Base-by-base conservation (phyloP, 2,888 invertebrate genomes). In the Nezara viridula region DNA sequence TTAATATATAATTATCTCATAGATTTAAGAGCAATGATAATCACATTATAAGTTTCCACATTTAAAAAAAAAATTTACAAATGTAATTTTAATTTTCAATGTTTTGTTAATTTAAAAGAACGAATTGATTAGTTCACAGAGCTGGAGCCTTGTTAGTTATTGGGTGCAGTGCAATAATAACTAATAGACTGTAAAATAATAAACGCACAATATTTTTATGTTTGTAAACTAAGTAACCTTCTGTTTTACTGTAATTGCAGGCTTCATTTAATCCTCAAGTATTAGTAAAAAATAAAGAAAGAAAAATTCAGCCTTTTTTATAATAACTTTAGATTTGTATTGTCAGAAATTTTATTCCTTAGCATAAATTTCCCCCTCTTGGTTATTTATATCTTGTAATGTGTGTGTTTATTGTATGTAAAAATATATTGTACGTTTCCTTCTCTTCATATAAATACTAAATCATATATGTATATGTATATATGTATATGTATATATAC, bases 151-250 rank as follows among this genome's bases (percentile, higher is more conserved):
- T 88, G 81, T 50, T 85, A 52, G 88, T 88, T 88, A 81, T 88
- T 88, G 88, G 88, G 88, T 85, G 88, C 85, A 81, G 88, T 88
- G 88, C 88, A 88, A 88, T 88, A 88, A 88, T 88, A 73, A 37
- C 27, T 73, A 88, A 81, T 88, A 88, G 88, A 88, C 88, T 88
- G 88, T 77, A 73, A 88, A 66, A 77, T 55, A 73, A 88, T 88
- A 88, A 88, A 66, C 88, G 88, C 88, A 88, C 88, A 88, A 88
- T 85, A 85, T 85, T 50, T 88, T 88, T 50, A 88, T 86, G 86
- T 44, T 73, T 73, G 16, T 73, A 73, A 73, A 32, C 0, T 73
- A 73, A 37, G 32, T 5, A 37, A 37, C 32, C 32, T 73, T 73
- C 66, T 37, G 19, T 73, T 73, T 73, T 37, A 37, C 37, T 21